Percentiles rank a stretch among this genome's conserved stretches.
These are phyloP conservation scores for Idaea aversata DNA, from an alignment of 2,888 invertebrate species.

Conservation along the genomic window DNA sequence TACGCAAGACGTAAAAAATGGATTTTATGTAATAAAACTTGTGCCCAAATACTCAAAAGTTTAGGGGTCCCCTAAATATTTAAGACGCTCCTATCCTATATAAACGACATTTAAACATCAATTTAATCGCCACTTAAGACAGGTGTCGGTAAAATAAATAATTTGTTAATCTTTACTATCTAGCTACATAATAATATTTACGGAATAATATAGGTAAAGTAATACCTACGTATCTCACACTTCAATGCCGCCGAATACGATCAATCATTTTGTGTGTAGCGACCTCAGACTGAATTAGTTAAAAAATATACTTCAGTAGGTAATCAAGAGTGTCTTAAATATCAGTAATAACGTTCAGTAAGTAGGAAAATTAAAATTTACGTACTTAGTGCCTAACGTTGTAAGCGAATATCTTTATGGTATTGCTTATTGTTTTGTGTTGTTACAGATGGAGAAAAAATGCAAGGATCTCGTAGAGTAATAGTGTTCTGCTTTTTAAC, in stretches of 20 bases:
- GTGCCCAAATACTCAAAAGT: too few species aligned
- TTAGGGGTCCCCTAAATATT: too few species aligned
- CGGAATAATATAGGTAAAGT: not conserved
- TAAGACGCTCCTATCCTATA: too few species aligned
- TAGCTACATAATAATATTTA: not conserved
- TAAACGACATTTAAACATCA: too few species aligned
- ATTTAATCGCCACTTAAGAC: too few species aligned
- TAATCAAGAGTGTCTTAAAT: not conserved
- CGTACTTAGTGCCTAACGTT: not conserved
- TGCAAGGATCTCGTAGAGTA: conserved; percentile 90
- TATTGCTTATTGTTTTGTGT: conserved; percentile 30
- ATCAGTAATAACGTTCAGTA: too few species aligned
- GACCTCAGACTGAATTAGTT: not conserved
- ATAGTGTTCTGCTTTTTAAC: conserved; percentile 88
- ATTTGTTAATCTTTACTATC: too few species aligned
- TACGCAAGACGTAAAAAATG: too few species aligned
- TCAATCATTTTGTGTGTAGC: not conserved
- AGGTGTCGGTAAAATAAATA: too few species aligned
- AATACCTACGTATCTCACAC: not conserved
- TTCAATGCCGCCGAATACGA: not conserved
- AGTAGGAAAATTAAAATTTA: not conserved
- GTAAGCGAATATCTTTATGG: not conserved
- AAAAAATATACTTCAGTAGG: not conserved
- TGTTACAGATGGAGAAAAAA: conserved; percentile 84
- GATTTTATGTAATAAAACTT: too few species aligned